Evolutionary conservation across 1,140 invertebrate genomes (phyloP), one percentile per base, ranked within the genome.

Genomic region (Pygmarrhopalites habei): DNA sequence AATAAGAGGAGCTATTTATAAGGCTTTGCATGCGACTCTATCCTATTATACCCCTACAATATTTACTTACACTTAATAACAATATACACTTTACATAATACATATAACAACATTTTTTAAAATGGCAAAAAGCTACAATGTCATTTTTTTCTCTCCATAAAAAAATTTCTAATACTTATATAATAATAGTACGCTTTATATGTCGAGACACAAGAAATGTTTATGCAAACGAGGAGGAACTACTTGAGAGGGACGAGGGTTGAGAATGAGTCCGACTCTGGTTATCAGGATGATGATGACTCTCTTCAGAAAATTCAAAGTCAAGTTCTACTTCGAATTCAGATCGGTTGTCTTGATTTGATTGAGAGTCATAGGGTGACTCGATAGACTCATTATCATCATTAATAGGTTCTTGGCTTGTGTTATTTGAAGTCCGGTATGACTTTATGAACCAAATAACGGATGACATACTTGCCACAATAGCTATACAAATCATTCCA

Each of bases 241-340:
- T 55, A 55, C 51, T 55, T n/a, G 30, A 35, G 19, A 19, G 23
- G 3, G 53, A 56, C 7, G 53, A 28, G 12, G 26, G 30, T 3
- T 23, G 10, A 30, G 5, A 7, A 56, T 39, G 29, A 35, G 12
- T 35, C 7, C 4, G 2, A 23, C 7, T 35, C 12, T 35, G n/a
- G 5, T 35, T 5, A 47, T 7, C 19, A n/a, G 7, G 4, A 56
- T 51, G 62, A 21, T 56, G 25, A 39, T 69, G 65, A 19, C 44
- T 52, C 25, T 70, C 69, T 64, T 70, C 69, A 14, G 69, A 70
- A 47, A 70, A 70, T 55, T 70, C 69, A 59, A 70, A 70, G 29
- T 70, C 69, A 2, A 70, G 55, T 35, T 70, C 69, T 15, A 70
- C 66, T 52, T 70, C 69, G 3, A 68, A 41, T 41, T 70, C 68